Conservation (phyloP, 2,888 invertebrate genomes). For the Xanthorhoe spadicearia region DNA sequence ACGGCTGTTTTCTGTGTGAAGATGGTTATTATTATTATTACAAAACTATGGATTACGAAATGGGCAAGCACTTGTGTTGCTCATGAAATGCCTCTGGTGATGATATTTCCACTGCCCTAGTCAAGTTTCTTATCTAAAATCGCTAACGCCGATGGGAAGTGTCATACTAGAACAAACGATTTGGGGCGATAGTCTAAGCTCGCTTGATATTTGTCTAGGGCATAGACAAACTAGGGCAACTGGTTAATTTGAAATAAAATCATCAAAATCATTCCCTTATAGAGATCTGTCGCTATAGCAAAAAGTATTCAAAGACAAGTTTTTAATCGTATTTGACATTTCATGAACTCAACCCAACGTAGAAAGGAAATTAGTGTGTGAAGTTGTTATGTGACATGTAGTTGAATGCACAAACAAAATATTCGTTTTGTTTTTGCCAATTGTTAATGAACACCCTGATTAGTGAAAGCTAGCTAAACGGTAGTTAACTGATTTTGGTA, state of each 20-base stretch:
- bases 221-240: too few relatives aligned
- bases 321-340: not conserved
- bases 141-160: too few relatives aligned
- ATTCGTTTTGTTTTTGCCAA: slow-evolving; percentile 29
- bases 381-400: not conserved
- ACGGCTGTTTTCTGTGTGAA: not conserved
- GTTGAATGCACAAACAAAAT: slow-evolving; percentile 21
- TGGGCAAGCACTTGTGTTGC: not conserved
- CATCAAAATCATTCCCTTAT: not conserved
- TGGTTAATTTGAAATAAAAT: too few relatives aligned
- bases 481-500: slow-evolving; percentile 19
- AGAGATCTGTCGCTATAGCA: not conserved
- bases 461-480: slow-evolving; percentile 21
- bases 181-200: too few relatives aligned
- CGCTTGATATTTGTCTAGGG: too few relatives aligned
- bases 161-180: too few relatives aligned
- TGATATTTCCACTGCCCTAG: not conserved
- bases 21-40: slow-evolving; percentile 7
- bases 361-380: not conserved
- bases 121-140: too few relatives aligned
- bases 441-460: slow-evolving; percentile 23
- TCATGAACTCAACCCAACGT: not conserved
- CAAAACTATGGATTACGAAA: not conserved
- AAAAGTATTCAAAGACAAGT: not conserved
- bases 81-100: not conserved